Evolutionary conservation across 2,888 invertebrate genomes (phyloP), one percentile per base, ranked within the genome.

Genomic region (Amphipoea oculea): DNA sequence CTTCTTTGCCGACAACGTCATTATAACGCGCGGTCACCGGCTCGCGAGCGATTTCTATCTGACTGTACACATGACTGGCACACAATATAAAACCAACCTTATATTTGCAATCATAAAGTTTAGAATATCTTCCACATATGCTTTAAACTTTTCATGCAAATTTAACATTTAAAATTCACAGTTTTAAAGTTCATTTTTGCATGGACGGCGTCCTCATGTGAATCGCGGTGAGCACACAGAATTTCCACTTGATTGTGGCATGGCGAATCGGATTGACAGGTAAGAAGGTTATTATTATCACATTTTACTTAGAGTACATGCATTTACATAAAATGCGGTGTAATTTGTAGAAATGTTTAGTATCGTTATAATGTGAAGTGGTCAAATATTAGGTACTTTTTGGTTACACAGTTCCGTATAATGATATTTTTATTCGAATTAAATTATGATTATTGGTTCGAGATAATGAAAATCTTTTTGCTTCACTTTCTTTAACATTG

Each of bases 221-320:
- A 91, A 91, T 86, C 88, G 90, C 89, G 83, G 88, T 91, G 91
- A 92, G 91, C 90, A 91, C 89, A 93, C 89, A 92, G 92, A 91
- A 92, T 93, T 94, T 94, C 93, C 94, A 94, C 93, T 93, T 94
- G 95, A 94, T 94, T 94, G 94, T 93, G 92, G 93, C 94, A 95
- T 95, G 92, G 95, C 96, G 94, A 96, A 96, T 96, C 93, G 93
- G 94, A 95, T 96, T 96, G 96, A 96, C 96, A 95, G 92, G 90
- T 94, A 95, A 95, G 95, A 95, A 95, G 95, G 95, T 96, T 96
- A 96, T 96, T 96, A 96, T 96, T 96, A 96, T 95, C 95, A 95
- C 96, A 96, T 96, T 96, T 96, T 95, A 96, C 95, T 95, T 94
- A 94, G 90, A 86, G 83, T 88, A 85, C 82, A 89, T 92, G 90